Conservation (phyloP, 1,140 invertebrate genomes). For the Sycophila sp. region DNA sequence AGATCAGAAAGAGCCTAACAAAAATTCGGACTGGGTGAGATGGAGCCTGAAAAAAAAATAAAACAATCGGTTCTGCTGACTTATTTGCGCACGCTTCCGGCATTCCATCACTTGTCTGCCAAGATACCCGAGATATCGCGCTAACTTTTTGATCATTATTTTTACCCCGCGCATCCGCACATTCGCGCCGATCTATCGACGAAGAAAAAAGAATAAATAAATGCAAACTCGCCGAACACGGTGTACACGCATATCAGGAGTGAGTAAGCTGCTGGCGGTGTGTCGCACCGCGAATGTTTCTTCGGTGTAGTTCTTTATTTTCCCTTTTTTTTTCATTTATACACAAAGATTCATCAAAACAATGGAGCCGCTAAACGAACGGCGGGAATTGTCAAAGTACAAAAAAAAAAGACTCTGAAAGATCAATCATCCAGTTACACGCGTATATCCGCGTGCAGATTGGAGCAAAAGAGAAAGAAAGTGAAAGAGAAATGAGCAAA, state of each 20-base stretch:
- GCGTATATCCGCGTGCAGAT: no score
- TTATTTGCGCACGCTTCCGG: background rate
- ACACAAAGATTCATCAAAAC: background rate
- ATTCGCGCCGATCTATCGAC: slow-evolving; percentile 54
- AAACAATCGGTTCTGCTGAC: background rate
- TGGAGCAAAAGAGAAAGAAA: no score
- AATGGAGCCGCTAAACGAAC: background rate
- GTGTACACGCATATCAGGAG: slow-evolving; percentile 52
- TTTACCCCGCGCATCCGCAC: slow-evolving; percentile 58
- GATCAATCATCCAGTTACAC: no score
- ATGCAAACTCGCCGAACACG: no score
- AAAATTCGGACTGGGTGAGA: background rate
- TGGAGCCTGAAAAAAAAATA: background rate
- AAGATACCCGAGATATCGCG: background rate
- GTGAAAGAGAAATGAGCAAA: background rate
- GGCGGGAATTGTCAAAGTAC: background rate
- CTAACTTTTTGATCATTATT: slow-evolving; percentile 51
- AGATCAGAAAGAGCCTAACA: no score
- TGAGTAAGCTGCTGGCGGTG: slow-evolving; percentile 63
- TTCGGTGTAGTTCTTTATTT: slow-evolving; percentile 37
- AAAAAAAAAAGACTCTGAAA: slow-evolving; percentile 15
- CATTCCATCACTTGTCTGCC: background rate
- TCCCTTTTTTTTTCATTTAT: background rate
- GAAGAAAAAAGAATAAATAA: slow-evolving; percentile 58
- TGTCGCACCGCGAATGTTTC: slow-evolving; percentile 56